Base-by-base conservation (phyloP, 2,888 invertebrate genomes). In the Esperia sulphurella region DNA sequence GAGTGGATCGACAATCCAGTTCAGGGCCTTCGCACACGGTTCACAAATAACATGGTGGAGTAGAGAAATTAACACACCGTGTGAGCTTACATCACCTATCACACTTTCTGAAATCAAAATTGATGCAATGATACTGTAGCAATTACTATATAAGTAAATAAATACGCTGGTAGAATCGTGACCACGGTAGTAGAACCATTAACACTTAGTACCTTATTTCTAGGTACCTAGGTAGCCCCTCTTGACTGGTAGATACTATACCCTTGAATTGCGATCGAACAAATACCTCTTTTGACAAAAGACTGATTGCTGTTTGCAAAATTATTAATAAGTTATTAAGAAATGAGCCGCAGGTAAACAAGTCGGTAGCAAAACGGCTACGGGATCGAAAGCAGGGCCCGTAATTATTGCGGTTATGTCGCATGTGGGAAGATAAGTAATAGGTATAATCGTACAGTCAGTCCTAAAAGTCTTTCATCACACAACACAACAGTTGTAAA, bases 1-100 rank as follows among this genome's bases (percentile, higher is more conserved):
- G 59, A 61, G 66, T 61, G 61, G 58, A 61, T 47, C 50, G 45
- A 46, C 56, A 46, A 51, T 41, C 47, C 37, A 48, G 51, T 51
- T 51, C 51, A 51, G 45, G 51, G 51, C 45, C 39, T 4, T n/a
- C 43, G 33, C 29, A 35, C 43, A 21, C 35, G 10, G 38, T 31
- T 7, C 14, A 43, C 33, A 14, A 14, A 43, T 42, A 33, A 14
- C 33, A 33, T 12, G 43, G 33, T 21, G 43, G 9, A 35, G 30
- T 41, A 30, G 41, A 30, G 29, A 39, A 30, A 8, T 41, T 41
- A 29, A 41, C 41, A 41, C 39, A 39, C 29, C 41, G 41, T 21
- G 13, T 8, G 29, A 30, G 28, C n/a, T 13, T 41, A 29, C 41
- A 30, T 41, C 14, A 41, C 12, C 10, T 41, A 14, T 6, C 39